phyloP scores from a whole-genome alignment of 2,888 invertebrate species.

The Noctua janthe region DNA sequence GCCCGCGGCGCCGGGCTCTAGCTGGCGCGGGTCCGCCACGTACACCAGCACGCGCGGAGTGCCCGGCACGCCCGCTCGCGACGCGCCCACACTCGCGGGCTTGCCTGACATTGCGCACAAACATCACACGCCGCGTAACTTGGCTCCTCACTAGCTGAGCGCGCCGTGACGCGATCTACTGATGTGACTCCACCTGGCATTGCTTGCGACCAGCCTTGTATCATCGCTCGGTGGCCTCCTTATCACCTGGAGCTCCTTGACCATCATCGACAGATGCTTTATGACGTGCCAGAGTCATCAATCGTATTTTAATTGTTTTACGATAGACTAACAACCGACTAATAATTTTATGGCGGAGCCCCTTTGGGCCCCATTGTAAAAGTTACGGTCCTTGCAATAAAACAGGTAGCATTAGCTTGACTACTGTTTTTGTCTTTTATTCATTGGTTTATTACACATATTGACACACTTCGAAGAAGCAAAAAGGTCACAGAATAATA shows the following conservation, averaged over 20 bases:
- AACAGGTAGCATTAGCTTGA: slow-evolving; percentile 77
- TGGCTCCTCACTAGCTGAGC: slow-evolving; percentile 86
- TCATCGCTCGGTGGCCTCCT: slow-evolving; percentile 85
- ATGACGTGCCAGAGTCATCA: slow-evolving; percentile 81
- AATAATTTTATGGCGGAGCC: slow-evolving; percentile 88
- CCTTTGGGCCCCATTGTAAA: slow-evolving; percentile 88
- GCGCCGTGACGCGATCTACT: slow-evolving; percentile 80
- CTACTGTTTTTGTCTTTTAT: slow-evolving; percentile 75
- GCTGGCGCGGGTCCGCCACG: slow-evolving; percentile 89
- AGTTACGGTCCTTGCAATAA: slow-evolving; percentile 78
- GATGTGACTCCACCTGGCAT: slow-evolving; percentile 82
- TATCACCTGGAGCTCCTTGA: slow-evolving; percentile 77
- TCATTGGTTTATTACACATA: slow-evolving; percentile 77
- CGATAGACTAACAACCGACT: slow-evolving; percentile 78
- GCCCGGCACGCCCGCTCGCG: slow-evolving; percentile 88
- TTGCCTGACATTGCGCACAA: slow-evolving; percentile 94
- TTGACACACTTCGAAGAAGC: slow-evolving; percentile 80
- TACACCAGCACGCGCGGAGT: slow-evolving; percentile 89
- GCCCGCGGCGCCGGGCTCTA: slow-evolving; percentile 87
- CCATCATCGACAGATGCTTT: slow-evolving; percentile 83
- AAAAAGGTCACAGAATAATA: slow-evolving; percentile 85
- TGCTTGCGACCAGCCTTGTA: slow-evolving; percentile 81
- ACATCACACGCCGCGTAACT: slow-evolving; percentile 92
- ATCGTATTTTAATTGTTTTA: slow-evolving; percentile 84
- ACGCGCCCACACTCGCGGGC: slow-evolving; percentile 93